Percentiles rank a stretch among this genome's conserved stretches.
These are phyloP conservation scores for Carduelis carduelis DNA, from an alignment of 2,797 vertebrate species.

Conservation along the genomic window DNA sequence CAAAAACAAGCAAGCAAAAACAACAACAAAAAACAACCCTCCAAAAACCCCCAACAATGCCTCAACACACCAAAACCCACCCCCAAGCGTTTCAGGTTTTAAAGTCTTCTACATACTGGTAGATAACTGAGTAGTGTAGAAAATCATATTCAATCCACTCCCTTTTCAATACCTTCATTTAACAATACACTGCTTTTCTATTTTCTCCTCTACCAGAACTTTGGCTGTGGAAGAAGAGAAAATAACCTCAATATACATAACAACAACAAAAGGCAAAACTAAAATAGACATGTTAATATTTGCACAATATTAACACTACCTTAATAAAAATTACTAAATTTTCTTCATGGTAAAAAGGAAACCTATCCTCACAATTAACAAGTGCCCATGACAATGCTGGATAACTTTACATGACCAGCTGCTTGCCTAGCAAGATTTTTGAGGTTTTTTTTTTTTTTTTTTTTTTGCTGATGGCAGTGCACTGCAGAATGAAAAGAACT, in stretches of 20 bases:
- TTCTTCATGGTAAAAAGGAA: background rate
- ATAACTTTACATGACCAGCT: background rate
- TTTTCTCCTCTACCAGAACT: background rate
- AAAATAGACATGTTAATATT: background rate
- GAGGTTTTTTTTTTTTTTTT: background rate
- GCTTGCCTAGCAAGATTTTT: background rate
- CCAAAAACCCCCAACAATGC: rapidly evolving
- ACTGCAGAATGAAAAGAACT: background rate
- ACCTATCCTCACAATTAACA: background rate
- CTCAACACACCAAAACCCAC: background rate
- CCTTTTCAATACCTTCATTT: background rate
- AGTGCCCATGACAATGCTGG: background rate
- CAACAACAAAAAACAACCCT: background rate
- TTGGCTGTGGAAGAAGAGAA: background rate
- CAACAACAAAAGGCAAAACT: background rate
- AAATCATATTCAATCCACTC: background rate
- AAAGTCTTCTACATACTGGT: background rate
- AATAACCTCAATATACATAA: background rate
- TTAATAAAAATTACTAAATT: background rate
- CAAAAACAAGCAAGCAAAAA: background rate
- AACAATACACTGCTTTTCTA: background rate
- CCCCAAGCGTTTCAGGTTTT: background rate
- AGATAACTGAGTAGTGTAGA: background rate
- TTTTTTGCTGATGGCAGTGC: background rate
- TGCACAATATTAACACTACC: background rate